Evolutionary conservation across 2,113 vertebrate genomes (phyloP).

Genomic region (Grammomys dolichurus): DNA sequence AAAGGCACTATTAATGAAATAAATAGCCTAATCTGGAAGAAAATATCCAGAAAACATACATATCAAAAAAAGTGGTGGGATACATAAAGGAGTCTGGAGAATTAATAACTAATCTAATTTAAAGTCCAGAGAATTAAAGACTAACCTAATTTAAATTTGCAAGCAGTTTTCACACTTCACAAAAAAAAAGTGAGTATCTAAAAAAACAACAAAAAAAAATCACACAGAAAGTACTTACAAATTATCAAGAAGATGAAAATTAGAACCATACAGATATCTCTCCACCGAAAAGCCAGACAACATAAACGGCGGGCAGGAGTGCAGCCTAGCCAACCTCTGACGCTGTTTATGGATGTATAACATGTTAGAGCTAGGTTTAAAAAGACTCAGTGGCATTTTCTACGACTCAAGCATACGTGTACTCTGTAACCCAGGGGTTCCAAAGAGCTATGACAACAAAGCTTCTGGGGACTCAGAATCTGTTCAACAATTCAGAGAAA

Average conservation of each 20-base stretch:
- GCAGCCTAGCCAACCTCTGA: background rate
- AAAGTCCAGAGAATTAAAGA: background rate
- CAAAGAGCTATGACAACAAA: background rate
- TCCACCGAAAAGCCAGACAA: background rate
- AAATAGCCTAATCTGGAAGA: background rate
- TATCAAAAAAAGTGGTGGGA: background rate
- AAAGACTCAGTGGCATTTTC: background rate
- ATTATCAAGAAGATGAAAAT: background rate
- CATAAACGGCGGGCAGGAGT: background rate
- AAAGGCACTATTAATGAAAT: background rate
- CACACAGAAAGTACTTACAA: background rate
- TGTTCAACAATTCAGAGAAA: background rate
- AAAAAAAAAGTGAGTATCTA: background rate
- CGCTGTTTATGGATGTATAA: background rate
- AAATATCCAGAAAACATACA: conserved; percentile 34
- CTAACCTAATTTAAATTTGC: background rate
- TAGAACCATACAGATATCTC: background rate
- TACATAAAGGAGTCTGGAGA: background rate
- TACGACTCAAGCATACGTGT: background rate
- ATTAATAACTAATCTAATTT: background rate
- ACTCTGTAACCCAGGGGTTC: background rate
- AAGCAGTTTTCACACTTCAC: background rate
- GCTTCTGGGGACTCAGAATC: background rate
- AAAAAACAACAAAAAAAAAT: background rate
- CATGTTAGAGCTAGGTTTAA: background rate